Evolutionary conservation across 1,140 invertebrate species (phyloP), one percentile per base, ranked within the genome.

Genomic region (Drosophila busckii): DNA sequence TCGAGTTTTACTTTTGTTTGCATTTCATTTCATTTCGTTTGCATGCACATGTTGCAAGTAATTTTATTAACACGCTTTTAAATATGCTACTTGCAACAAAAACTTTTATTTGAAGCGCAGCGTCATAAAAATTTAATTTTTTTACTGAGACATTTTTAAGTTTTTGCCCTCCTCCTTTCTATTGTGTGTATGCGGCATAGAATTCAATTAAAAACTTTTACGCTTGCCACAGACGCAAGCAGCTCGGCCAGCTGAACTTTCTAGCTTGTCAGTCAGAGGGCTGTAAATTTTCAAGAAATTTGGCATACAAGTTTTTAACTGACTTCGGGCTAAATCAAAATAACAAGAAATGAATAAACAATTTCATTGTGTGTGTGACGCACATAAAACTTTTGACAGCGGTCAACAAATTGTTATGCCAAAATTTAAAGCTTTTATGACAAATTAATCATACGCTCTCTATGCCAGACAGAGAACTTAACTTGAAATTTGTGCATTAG

Each of bases 161-260:
- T 82, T 73, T 56, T 42, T 17, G n/a, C n/a, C n/a, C n/a, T n/a
- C n/a, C n/a, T n/a, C n/a, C n/a, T n/a, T n/a, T n/a, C n/a, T 61
- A 66, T 60, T 53, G 46, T 61, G 50, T 68, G 49, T 54, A 70
- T 82, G 58, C 29, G n/a, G n/a, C 75, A 56, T 53, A 44, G 69
- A 80, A 80, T 80, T 82, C 65, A 82, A 82, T 82, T 82, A 82
- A 46, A 60, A 82, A 80, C 37, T 75, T 80, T 76, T 62, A 15
- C 46, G 61, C 54, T 61, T 60, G 49, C 38, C 46, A 25, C 50
- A 46, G 58, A 45, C 32, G n/a, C n/a, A 42, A 20, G 26, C 53
- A 38, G 12, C 53, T 9, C 4, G 2, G 6, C 16, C 19, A 19
- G 13, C 25, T n/a, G 12, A 42, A 20, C 34, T 70, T 40, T 4